Conservation (phyloP, 2,888 invertebrate genomes). For the Chalcis sispes region DNA sequence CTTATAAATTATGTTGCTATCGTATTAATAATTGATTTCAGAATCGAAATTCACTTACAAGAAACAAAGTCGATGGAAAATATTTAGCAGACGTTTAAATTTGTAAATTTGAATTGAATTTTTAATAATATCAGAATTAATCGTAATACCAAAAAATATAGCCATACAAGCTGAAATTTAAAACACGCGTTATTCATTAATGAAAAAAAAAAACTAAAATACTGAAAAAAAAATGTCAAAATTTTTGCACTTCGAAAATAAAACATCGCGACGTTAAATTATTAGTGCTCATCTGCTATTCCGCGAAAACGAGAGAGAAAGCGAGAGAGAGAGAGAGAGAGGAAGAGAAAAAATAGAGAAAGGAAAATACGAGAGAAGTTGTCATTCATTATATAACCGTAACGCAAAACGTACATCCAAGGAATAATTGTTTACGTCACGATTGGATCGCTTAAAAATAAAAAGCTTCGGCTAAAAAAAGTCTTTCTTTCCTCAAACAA, state of each 20-base stretch:
- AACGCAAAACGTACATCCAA: not conserved
- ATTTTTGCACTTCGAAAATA: not conserved
- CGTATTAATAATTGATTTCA: too few relatives aligned
- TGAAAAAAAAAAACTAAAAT: not conserved
- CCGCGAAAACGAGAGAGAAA: not conserved
- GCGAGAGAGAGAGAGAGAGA: too few relatives aligned
- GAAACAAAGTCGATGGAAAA: too few relatives aligned
- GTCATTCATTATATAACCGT: constrained; percentile 19
- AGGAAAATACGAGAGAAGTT: not conserved
- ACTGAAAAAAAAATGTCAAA: not conserved
- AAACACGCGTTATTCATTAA: too few relatives aligned
- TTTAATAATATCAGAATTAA: too few relatives aligned
- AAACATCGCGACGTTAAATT: not conserved
- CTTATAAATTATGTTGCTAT: too few relatives aligned
- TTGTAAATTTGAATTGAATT: too few relatives aligned
- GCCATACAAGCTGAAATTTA: too few relatives aligned
- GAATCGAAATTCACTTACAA: too few relatives aligned
- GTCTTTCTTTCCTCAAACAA: not conserved
- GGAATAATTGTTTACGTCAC: constrained; percentile 10
- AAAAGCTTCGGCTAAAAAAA: not conserved
- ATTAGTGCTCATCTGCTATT: not conserved
- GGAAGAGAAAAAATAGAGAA: too few relatives aligned
- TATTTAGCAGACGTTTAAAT: too few relatives aligned
- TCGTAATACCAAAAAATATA: too few relatives aligned
- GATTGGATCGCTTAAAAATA: constrained; percentile 14